These are phyloP conservation scores for Synanthedon tipuliformis DNA, from an alignment of 2,888 invertebrate genomes.

Conservation along the genomic window DNA sequence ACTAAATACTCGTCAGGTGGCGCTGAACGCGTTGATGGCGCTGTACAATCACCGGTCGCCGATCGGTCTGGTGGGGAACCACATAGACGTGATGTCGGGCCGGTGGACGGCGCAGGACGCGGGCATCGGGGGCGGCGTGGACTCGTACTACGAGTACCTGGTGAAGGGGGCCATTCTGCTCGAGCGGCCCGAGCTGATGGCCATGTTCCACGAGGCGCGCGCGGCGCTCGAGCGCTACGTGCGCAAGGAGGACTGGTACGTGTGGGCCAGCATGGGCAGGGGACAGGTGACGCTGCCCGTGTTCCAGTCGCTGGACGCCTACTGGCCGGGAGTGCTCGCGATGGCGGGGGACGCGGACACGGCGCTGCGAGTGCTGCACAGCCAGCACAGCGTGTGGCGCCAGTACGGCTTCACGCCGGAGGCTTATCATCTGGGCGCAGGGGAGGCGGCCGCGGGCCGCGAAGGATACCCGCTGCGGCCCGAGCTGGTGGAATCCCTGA, in stretches of 20 bases:
- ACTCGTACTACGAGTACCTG: slow-evolving; percentile 98
- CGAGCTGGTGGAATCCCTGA: slow-evolving; percentile 95
- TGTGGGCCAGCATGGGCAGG: slow-evolving; percentile 99
- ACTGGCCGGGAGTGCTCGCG: slow-evolving; percentile 96
- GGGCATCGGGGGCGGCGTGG: slow-evolving; percentile 96
- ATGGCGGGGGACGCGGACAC: slow-evolving; percentile 82
- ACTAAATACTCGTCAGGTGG: slow-evolving; percentile 69
- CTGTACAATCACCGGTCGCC: slow-evolving; percentile 88
- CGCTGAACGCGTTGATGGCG: slow-evolving; percentile 90
- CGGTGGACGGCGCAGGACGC: slow-evolving; percentile 98
- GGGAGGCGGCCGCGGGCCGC: slow-evolving; percentile 84
- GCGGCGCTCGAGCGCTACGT: slow-evolving; percentile 85
- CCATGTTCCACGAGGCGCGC: slow-evolving; percentile 87
- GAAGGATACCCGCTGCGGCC: slow-evolving; percentile 95
- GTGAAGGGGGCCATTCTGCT: slow-evolving; percentile 95
- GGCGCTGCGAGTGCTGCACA: slow-evolving; percentile 93
- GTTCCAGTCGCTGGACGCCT: slow-evolving; percentile 98
- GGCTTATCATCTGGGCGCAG: slow-evolving; percentile 94
- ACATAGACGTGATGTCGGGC: slow-evolving; percentile 94
- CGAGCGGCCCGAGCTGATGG: slow-evolving; percentile 89
- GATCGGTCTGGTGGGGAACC: slow-evolving; percentile 94
- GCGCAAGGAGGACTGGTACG: slow-evolving; percentile 96
- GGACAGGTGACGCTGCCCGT: slow-evolving; percentile 95
- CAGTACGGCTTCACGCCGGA: slow-evolving; percentile 99
- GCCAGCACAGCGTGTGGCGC: slow-evolving; percentile 96